Percentiles rank a stretch among this genome's conserved stretches.
phyloP scores from a whole-genome alignment of 2,113 vertebrate species.

The Raja brachyura region DNA sequence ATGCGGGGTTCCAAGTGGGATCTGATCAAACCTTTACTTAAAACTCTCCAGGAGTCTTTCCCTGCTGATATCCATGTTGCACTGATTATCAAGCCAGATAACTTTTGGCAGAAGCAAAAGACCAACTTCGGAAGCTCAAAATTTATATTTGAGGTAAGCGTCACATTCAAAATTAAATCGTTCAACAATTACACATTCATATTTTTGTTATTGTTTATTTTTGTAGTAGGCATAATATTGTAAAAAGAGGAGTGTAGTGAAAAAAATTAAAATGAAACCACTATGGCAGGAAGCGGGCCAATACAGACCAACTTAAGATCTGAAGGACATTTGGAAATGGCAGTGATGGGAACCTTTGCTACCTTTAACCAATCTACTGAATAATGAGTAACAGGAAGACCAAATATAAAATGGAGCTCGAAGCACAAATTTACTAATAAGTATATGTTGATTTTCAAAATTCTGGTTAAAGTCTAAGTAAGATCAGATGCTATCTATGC shows the following conservation, averaged over 20 bases:
- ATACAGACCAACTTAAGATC: neutral
- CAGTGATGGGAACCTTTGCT: neutral
- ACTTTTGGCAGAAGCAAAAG: slow-evolving; percentile 99
- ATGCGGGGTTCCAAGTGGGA: slow-evolving; percentile 99
- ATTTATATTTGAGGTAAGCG: slow-evolving; percentile 94
- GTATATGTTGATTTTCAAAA: neutral
- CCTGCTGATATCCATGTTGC: slow-evolving; percentile 92
- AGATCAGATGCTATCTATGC: neutral
- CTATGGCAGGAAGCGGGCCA: neutral
- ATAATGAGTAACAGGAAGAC: neutral
- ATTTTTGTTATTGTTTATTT: neutral
- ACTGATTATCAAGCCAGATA: slow-evolving; percentile 97
- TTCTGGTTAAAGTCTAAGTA: neutral
- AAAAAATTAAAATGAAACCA: neutral
- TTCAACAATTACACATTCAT: neutral
- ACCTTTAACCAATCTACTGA: neutral
- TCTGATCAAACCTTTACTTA: slow-evolving; percentile 92
- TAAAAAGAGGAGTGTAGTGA: neutral
- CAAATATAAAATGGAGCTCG: neutral
- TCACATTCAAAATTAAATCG: neutral
- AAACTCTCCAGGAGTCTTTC: slow-evolving; percentile 94
- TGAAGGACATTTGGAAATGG: neutral
- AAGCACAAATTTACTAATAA: neutral
- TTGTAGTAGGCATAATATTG: neutral
- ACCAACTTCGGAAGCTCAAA: slow-evolving; percentile 98